phyloP scores from a whole-genome alignment of 1,140 invertebrate genomes.

The Bursaphelenchus mucronatus region DNA sequence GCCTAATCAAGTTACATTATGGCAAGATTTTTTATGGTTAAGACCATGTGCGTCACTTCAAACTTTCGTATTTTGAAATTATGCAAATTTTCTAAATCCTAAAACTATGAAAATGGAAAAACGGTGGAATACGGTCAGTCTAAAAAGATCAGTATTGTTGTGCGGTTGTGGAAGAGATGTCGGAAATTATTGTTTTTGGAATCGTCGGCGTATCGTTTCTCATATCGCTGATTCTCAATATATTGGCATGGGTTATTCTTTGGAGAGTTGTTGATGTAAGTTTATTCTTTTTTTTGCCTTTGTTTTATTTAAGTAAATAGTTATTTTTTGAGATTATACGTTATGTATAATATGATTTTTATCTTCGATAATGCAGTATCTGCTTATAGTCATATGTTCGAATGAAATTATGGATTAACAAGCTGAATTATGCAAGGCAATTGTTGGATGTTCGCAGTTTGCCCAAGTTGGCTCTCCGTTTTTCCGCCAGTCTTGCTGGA shows the following conservation, averaged over 20 bases:
- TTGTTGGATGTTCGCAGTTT: slow-evolving; percentile 1
- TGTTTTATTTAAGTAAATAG: too few species aligned
- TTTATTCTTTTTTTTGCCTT: too few species aligned
- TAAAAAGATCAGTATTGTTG: background rate
- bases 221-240: slow-evolving; percentile 1
- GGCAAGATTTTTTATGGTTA: too few species aligned
- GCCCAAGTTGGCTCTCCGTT: slow-evolving; percentile 11
- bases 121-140: background rate
- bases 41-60: too few species aligned
- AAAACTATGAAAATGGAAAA: background rate
- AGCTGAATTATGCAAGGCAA: slow-evolving; percentile 1
- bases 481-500: slow-evolving; percentile 2
- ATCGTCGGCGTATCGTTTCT: background rate
- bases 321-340: too few species aligned
- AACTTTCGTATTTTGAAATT: background rate
- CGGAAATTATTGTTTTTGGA: background rate
- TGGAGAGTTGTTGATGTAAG: slow-evolving; percentile 10
- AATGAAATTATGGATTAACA: slow-evolving; percentile 9
- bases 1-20: too few species aligned
- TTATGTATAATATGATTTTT: background rate
- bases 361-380: background rate
- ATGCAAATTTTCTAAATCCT: background rate
- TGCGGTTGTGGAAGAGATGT: background rate
- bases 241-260: slow-evolving; percentile 1
- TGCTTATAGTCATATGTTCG: slow-evolving; percentile 3